Evolutionary conservation across 1,140 invertebrate species (phyloP).

Genomic region (Dinothrombium tinctorium): DNA sequence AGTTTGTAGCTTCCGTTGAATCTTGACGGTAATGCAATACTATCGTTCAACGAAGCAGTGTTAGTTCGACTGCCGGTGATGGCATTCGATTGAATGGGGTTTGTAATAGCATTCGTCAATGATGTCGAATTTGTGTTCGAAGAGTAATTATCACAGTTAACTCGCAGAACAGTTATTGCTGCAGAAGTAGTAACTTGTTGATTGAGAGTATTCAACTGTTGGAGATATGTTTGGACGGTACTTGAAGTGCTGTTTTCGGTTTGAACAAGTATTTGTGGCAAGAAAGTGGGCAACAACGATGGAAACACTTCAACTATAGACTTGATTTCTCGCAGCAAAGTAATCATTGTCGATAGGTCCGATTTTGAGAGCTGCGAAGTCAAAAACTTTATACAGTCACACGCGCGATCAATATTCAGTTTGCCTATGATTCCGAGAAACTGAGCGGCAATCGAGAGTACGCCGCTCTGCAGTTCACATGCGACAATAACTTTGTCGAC

Average conservation of each 20-base stretch:
- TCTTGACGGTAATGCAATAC: too few species aligned
- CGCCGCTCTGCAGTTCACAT: slow-evolving; percentile 37
- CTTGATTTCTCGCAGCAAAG: slow-evolving; percentile 46
- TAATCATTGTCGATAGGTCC: slow-evolving; percentile 39
- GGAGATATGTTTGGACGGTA: slow-evolving; percentile 23
- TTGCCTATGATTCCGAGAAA: slow-evolving; percentile 23
- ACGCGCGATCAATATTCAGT: slow-evolving; percentile 32
- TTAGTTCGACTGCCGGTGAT: too few species aligned
- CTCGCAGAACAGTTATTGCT: neutral
- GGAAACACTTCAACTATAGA: slow-evolving; percentile 47
- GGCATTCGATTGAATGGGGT: too few species aligned
- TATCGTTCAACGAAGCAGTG: too few species aligned
- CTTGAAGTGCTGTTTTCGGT: slow-evolving; percentile 26
- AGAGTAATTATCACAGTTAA: slow-evolving; percentile 8
- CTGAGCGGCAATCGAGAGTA: slow-evolving; percentile 24
- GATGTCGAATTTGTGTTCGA: too few species aligned
- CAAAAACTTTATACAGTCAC: slow-evolving; percentile 51
- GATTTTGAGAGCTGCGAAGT: slow-evolving; percentile 40
- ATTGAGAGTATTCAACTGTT: slow-evolving; percentile 20
- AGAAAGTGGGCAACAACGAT: slow-evolving; percentile 44
- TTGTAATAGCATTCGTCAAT: too few species aligned
- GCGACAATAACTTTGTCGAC: slow-evolving; percentile 36
- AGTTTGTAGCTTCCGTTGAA: too few species aligned
- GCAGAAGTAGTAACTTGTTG: neutral
- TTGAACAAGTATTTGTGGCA: slow-evolving; percentile 38